A percentile compares a stretch with the other conserved stretches of the same genome.
phyloP scores from a whole-genome alignment of 2,888 invertebrate species.

The Pediacus dermestoides region DNA sequence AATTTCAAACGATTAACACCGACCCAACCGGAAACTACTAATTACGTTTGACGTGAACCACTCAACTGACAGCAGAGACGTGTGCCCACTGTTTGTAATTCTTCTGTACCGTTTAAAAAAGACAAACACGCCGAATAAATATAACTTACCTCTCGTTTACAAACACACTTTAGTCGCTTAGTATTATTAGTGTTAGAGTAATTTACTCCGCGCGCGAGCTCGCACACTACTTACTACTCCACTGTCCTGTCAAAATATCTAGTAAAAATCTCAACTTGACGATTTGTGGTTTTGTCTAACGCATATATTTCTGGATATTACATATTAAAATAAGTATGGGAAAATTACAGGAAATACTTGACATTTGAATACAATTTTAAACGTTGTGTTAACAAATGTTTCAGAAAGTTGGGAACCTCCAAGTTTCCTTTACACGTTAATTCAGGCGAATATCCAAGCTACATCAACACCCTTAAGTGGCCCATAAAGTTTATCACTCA shows the following conservation, averaged over 20 bases:
- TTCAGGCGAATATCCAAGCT: conserved; percentile 17
- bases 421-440: conserved; percentile 22
- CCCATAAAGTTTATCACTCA: conserved; percentile 28
- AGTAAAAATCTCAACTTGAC: too few species aligned
- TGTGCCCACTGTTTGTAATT: conserved; percentile 37
- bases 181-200: too few species aligned
- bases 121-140: too few species aligned
- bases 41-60: conserved; percentile 49
- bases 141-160: too few species aligned
- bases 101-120: conserved; percentile 10
- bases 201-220: too few species aligned
- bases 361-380: conserved; percentile 12
- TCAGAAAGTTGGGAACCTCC: conserved; percentile 17
- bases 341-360: conserved; percentile 3
- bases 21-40: conserved; percentile 48
- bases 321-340: too few species aligned
- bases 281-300: too few species aligned
- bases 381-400: conserved; percentile 21
- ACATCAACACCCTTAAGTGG: conserved; percentile 27
- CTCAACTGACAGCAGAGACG: conserved; percentile 45
- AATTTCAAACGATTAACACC: conserved; percentile 49
- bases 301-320: too few species aligned
- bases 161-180: too few species aligned
- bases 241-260: too few species aligned
- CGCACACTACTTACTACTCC: too few species aligned